phyloP scores from a whole-genome alignment of 2,888 invertebrate species.

The Teinopalpus imperialis region DNA sequence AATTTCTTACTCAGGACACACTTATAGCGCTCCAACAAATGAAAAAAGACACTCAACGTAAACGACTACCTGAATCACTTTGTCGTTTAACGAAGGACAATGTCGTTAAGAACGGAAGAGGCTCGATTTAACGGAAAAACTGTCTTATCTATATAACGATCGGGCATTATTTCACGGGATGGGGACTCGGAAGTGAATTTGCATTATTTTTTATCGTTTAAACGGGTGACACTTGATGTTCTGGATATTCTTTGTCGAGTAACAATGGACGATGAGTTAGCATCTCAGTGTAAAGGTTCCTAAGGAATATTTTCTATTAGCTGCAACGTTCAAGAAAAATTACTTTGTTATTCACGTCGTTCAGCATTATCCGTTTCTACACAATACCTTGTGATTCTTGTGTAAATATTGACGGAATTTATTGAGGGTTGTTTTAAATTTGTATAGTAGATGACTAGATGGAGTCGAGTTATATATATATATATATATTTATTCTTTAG shows the following conservation, averaged over 20 bases:
- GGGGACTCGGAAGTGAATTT: conserved; percentile 62
- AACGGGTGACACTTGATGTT: conserved; percentile 61
- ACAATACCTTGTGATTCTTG: conserved; percentile 7
- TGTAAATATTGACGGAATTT: conserved; percentile 11
- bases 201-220: conserved; percentile 74
- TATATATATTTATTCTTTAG: too few relatives aligned
- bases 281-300: conserved; percentile 55
- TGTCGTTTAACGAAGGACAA: conserved; percentile 53
- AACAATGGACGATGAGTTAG: conserved; percentile 61
- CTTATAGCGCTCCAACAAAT: conserved; percentile 60
- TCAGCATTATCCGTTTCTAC: conserved; percentile 30
- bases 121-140: conserved; percentile 72
- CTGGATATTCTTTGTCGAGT: conserved; percentile 51
- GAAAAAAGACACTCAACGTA: conserved; percentile 64
- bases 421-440: conserved; percentile 20
- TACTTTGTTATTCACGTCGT: conserved; percentile 53
- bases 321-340: conserved; percentile 57
- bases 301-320: conserved; percentile 44
- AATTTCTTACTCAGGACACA: conserved; percentile 47
- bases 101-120: conserved; percentile 54
- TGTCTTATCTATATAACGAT: conserved; percentile 72
- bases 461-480: too few relatives aligned
- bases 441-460: neutral
- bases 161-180: conserved; percentile 57
- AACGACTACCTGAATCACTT: conserved; percentile 72